Base-by-base conservation (phyloP, 2,113 vertebrate genomes). In the Catharus bicknelli region DNA sequence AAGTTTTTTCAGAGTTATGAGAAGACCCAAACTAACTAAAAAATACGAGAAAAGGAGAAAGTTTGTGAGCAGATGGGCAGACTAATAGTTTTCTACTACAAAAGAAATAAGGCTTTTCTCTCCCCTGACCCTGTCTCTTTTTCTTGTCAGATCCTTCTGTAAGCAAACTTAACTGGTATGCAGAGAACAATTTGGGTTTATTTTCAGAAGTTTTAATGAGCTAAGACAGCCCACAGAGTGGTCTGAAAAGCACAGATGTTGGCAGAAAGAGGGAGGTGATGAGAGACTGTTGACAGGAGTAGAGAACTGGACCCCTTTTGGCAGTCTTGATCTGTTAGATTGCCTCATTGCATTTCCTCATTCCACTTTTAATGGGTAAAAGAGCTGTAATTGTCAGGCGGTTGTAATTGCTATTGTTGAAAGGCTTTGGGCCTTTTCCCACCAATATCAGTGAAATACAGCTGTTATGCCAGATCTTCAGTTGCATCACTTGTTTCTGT, bases 91-190 rank as follows among this genome's bases (percentile, higher is more conserved):
- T 84, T 11, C 29, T 75, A 17, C 55, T 93, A 75, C 29, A 63
- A 75, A 84, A 92, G n/a, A 84, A 90, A 30, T 34, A 59, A 66
- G 18, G 29, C 48, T 91, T 94, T 91, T 93, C 14, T 73, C 13
- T 73, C 5, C 25, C 6, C 18, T 48, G 30, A 55, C 21, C 38
- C 16, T 20, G 2, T 40, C 32, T 77, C 45, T 42, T 32, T 43
- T 92, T 86, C 55, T 81, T 80, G 61, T 84, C 69, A 86, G 59
- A 72, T 78, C 48, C 5, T 80, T 86, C 58, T 7, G 5, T 57
- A 68, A 86, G 20, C 55, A 80, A 78, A 18, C 36, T 67, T 81
- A 78, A 70, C 11, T 67, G 83, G 84, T 1, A 1, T n/a, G 45
- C 42, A 79, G 36, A 87, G 58, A 87, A 82, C 66, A 93, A 80